Conservation (phyloP, 2,797 vertebrate genomes). For the Phalloptychus januarius region DNA sequence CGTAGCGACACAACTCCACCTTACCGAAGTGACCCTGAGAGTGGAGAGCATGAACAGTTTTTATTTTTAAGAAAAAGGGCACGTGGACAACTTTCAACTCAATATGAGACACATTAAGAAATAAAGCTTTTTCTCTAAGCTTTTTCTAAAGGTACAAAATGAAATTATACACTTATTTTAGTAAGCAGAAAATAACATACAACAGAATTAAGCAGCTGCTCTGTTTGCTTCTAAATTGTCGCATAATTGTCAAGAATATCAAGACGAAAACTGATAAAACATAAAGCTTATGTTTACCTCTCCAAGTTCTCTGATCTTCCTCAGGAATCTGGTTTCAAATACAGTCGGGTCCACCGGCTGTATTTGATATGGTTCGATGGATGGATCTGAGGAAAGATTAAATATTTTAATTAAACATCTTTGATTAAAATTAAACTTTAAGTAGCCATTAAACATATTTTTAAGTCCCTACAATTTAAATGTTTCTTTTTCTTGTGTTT, state of each 20-base stretch:
- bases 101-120: not conserved
- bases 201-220: not conserved
- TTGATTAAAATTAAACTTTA: not conserved
- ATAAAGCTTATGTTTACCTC: constrained; percentile 81
- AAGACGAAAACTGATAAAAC: not conserved
- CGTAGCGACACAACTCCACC: constrained; percentile 95
- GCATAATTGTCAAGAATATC: not conserved
- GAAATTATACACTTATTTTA: not conserved
- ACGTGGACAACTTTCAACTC: not conserved
- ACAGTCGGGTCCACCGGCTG: constrained; percentile 91
- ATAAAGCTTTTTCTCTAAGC: not conserved
- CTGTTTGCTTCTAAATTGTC: not conserved
- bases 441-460: not conserved
- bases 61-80: not conserved
- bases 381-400: constrained; percentile 79
- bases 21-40: constrained; percentile 95
- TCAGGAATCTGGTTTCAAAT: constrained; percentile 95
- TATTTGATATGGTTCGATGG: constrained; percentile 84
- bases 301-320: constrained; percentile 89
- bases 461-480: not conserved
- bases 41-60: not conserved
- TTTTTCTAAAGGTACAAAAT: not conserved
- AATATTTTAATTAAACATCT: not conserved
- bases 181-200: not conserved
- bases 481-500: not conserved